Conservation (phyloP, 1,140 invertebrate genomes). For the Tetramorium parvispinum region DNA sequence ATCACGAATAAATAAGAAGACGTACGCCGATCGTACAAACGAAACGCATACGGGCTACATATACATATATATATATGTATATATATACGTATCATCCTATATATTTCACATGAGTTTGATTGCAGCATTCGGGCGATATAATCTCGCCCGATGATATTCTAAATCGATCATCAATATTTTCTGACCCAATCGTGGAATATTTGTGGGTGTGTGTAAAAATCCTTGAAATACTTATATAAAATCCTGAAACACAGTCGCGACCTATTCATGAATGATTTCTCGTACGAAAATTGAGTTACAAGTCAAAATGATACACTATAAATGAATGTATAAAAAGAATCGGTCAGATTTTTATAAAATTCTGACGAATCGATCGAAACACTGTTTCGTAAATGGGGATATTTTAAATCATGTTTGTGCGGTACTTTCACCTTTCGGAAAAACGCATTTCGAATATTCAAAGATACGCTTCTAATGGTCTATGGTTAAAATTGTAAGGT, state of each 20-base stretch:
- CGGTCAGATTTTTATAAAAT: slow-evolving; percentile 50
- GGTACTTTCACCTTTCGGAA: background rate
- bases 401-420: slow-evolving; percentile 19
- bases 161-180: slow-evolving; percentile 47
- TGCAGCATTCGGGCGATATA: slow-evolving; percentile 29
- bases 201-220: slow-evolving; percentile 31
- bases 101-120: slow-evolving; percentile 40
- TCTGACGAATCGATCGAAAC: slow-evolving; percentile 20
- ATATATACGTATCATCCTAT: slow-evolving; percentile 3
- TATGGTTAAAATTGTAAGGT: slow-evolving; percentile 55
- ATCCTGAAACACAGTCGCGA: slow-evolving; percentile 15
- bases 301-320: background rate
- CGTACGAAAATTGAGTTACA: slow-evolving; percentile 30
- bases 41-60: slow-evolving; percentile 12
- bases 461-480: slow-evolving; percentile 42
- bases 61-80: background rate
- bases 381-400: background rate
- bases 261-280: slow-evolving; percentile 1
- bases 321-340: slow-evolving; percentile 29
- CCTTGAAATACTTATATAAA: slow-evolving; percentile 26
- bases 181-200: slow-evolving; percentile 20
- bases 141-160: slow-evolving; percentile 25
- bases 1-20: slow-evolving; percentile 45
- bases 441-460: slow-evolving; percentile 26
- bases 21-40: background rate